Conservation (phyloP, 2,797 vertebrate species). For the Tachyglossus aculeatus region DNA sequence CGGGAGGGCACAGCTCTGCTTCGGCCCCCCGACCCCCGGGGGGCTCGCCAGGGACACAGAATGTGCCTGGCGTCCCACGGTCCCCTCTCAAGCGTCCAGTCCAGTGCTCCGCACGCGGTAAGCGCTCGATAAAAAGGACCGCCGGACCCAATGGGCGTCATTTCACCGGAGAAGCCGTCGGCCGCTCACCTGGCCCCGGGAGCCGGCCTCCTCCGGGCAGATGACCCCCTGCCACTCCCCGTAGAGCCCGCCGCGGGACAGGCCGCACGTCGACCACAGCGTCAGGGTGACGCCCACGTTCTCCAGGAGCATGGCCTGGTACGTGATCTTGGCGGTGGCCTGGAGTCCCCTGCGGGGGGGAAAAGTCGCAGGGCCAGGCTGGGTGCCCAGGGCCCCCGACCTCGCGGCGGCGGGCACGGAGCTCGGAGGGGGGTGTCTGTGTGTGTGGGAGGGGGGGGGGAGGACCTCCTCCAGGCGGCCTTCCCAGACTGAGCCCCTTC, state of each 20-base stretch:
- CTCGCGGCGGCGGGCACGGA: no score
- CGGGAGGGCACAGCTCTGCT: not conserved
- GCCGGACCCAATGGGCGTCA: no score
- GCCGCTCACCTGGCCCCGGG: slow-evolving; percentile 86
- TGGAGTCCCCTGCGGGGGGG: slow-evolving; percentile 82
- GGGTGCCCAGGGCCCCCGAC: not conserved
- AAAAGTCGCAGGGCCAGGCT: not conserved
- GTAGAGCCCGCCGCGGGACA: slow-evolving; percentile 87
- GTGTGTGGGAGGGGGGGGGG: no score
- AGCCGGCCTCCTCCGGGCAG: slow-evolving; percentile 90
- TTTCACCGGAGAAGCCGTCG: no score
- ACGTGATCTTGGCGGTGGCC: slow-evolving; percentile 88
- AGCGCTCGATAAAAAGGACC: no score
- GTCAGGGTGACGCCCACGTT: slow-evolving; percentile 93
- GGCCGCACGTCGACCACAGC: slow-evolving; percentile 92
- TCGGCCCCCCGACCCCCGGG: not conserved
- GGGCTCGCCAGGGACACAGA: not conserved
- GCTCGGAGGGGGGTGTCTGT: no score
- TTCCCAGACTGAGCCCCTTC: no score
- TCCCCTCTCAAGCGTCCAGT: no score
- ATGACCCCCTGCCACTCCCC: slow-evolving; percentile 96
- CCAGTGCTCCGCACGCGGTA: no score
- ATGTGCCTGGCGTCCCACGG: no score
- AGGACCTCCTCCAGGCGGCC: no score
- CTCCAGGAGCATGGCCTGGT: slow-evolving; percentile 84